A percentile compares a stretch with the other conserved stretches of the same genome.
Conservation (phyloP, 2,888 invertebrate species). For the Endomychus coccineus region DNA sequence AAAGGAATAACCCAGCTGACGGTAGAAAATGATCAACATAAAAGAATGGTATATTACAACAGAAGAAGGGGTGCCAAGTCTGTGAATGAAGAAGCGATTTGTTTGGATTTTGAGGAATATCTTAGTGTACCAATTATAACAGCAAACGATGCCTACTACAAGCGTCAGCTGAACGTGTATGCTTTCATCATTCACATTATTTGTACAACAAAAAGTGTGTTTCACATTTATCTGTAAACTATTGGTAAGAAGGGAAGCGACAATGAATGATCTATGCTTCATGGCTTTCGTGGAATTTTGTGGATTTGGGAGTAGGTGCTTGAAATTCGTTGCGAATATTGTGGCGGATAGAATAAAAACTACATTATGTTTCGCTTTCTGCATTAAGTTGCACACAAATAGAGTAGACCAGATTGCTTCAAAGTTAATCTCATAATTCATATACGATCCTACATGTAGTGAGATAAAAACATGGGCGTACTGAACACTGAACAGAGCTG, state of each 20-base stretch:
- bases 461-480: slow-evolving; percentile 24
- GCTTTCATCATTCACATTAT: slow-evolving; percentile 26
- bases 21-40: slow-evolving; percentile 1
- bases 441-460: slow-evolving; percentile 26
- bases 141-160: slow-evolving; percentile 26
- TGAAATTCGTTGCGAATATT: slow-evolving; percentile 26
- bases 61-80: background rate
- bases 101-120: slow-evolving; percentile 16
- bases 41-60: slow-evolving; percentile 5
- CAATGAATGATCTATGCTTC: slow-evolving; percentile 25
- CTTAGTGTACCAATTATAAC: too few relatives aligned
- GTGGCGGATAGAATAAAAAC: too few relatives aligned
- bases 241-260: slow-evolving; percentile 25
- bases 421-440: slow-evolving; percentile 27
- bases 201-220: slow-evolving; percentile 21
- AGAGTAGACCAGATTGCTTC: slow-evolving; percentile 21
- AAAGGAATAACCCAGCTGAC: background rate
- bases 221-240: slow-evolving; percentile 24
- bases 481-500: slow-evolving; percentile 20
- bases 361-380: slow-evolving; percentile 26
- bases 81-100: slow-evolving; percentile 21
- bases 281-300: slow-evolving; percentile 23
- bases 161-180: background rate
- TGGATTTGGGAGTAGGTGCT: slow-evolving; percentile 16
- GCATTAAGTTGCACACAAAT: slow-evolving; percentile 23